Conservation (phyloP, 1,140 invertebrate genomes). For the Zaprionus africanus region DNA sequence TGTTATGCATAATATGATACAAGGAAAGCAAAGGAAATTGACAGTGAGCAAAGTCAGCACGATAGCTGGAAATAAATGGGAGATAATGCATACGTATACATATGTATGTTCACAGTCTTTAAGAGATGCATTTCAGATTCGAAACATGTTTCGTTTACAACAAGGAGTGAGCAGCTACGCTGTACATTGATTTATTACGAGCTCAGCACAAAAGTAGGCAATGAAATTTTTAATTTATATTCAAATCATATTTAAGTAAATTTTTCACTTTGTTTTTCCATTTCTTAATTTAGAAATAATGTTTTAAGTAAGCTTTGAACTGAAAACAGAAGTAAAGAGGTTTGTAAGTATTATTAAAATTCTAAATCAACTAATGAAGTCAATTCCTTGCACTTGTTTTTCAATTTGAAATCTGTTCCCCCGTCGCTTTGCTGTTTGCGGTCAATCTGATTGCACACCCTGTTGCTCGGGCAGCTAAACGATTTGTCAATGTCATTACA, state of each 20-base stretch:
- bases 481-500: slow-evolving; percentile 44
- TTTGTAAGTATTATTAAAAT: background rate
- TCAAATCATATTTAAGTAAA: background rate
- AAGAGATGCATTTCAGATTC: background rate
- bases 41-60: background rate
- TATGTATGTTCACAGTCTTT: background rate
- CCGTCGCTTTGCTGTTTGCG: background rate
- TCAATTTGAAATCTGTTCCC: background rate
- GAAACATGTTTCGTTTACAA: background rate
- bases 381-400: background rate
- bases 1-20: slow-evolving; percentile 15
- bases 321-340: too few species aligned
- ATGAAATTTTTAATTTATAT: background rate
- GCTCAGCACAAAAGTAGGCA: background rate
- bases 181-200: background rate
- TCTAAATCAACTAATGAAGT: background rate
- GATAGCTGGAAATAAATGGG: background rate
- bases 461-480: slow-evolving; percentile 13
- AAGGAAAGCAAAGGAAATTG: slow-evolving; percentile 7
- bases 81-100: background rate
- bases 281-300: background rate
- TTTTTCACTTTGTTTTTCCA: background rate
- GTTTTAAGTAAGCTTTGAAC: too few species aligned
- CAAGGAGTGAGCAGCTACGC: background rate
- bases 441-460: slow-evolving; percentile 12